These are phyloP conservation scores for Caenorhabditis sp. DNA, from an alignment of 2,888 invertebrate genomes.

Conservation along the genomic window DNA sequence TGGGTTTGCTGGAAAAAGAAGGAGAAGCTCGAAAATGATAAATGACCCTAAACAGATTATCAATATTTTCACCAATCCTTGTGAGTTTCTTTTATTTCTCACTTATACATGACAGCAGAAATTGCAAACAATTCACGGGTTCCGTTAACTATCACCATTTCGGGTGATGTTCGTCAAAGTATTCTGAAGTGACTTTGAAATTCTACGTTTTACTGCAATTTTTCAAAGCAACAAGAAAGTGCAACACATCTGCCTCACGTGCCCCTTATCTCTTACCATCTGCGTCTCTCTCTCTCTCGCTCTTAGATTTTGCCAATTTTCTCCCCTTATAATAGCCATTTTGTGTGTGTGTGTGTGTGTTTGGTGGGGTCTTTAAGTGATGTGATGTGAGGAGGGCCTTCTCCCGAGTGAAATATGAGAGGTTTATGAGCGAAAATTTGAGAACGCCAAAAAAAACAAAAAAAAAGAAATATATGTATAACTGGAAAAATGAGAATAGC, in stretches of 20 bases:
- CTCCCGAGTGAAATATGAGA: neutral
- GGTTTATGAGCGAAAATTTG: neutral
- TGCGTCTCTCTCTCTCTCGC: too few relatives aligned
- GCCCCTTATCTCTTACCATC: too few relatives aligned
- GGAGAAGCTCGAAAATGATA: conserved; percentile 13
- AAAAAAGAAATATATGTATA: neutral
- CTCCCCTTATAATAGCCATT: neutral
- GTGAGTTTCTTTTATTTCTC: conserved; percentile 22
- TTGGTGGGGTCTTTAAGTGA: neutral
- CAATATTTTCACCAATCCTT: conserved; percentile 37
- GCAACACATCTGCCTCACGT: too few relatives aligned
- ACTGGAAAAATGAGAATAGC: too few relatives aligned
- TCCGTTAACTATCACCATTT: too few relatives aligned
- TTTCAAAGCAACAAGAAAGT: too few relatives aligned
- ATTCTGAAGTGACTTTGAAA: too few relatives aligned
- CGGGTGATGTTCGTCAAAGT: too few relatives aligned
- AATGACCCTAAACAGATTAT: conserved; percentile 30
- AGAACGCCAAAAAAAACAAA: neutral
- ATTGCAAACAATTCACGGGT: too few relatives aligned
- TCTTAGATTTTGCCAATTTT: conserved; percentile 2
- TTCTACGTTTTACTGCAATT: too few relatives aligned
- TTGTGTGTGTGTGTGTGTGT: too few relatives aligned
- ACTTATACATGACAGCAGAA: too few relatives aligned
- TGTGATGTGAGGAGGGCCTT: neutral
- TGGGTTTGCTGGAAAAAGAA: neutral